phyloP scores from a whole-genome alignment of 2,797 vertebrate species.

The Rallus crepitans region DNA sequence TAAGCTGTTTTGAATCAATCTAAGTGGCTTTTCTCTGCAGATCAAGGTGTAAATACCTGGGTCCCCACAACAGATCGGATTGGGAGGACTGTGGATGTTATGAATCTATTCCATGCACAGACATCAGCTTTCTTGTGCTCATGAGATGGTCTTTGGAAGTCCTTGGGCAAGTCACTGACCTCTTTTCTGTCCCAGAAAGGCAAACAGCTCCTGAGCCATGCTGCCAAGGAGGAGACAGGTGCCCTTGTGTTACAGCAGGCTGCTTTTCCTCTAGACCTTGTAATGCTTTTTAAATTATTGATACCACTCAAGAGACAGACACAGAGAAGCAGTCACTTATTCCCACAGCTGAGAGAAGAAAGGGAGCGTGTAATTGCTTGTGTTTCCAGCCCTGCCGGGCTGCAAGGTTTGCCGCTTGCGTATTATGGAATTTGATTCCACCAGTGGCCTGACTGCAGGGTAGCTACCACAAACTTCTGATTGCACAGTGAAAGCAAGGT shows the following conservation, averaged over 20 bases:
- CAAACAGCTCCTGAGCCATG: not conserved
- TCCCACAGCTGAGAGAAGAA: slow-evolving; percentile 7
- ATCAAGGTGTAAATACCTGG: not conserved
- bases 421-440: not conserved
- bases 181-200: not conserved
- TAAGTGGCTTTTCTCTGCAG: not conserved
- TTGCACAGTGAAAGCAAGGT: not conserved
- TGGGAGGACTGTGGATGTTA: not conserved
- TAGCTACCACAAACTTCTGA: not conserved
- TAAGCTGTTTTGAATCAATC: not conserved
- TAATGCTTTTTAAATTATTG: slow-evolving; percentile 3
- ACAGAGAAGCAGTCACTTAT: not conserved
- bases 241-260: not conserved
- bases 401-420: not conserved
- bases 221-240: not conserved
- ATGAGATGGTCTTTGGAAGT: not conserved
- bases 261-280: not conserved
- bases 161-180: not conserved
- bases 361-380: not conserved
- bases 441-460: accelerated
- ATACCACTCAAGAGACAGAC: not conserved
- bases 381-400: not conserved
- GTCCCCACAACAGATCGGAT: not conserved
- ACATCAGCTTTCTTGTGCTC: not conserved
- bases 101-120: not conserved